Conservation (phyloP, 2,113 vertebrate genomes). For the Chiloscyllium plagiosum region DNA sequence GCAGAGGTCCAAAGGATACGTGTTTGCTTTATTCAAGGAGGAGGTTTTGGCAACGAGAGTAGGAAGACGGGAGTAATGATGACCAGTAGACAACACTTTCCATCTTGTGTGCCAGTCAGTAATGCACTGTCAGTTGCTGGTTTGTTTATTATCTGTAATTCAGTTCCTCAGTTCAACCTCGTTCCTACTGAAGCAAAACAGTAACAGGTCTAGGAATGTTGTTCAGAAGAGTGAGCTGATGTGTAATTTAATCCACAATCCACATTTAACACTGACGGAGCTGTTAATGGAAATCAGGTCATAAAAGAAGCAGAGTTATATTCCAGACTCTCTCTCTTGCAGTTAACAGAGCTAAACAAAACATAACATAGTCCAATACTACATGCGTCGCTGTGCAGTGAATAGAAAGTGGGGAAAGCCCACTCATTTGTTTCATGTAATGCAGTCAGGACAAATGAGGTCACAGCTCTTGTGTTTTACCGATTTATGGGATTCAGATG, state of each 20-base stretch:
- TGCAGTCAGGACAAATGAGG: background rate
- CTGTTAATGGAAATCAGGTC: background rate
- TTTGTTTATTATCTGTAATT: background rate
- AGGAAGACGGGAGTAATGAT: background rate
- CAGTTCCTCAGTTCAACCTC: background rate
- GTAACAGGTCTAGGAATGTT: background rate
- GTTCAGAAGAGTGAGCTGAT: background rate
- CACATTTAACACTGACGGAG: background rate
- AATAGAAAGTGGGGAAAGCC: background rate
- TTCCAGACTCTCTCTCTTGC: background rate
- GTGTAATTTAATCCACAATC: background rate
- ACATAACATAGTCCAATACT: background rate
- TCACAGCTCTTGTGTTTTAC: background rate
- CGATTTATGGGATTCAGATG: slow-evolving; percentile 14
- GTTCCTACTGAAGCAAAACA: background rate
- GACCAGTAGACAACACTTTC: background rate
- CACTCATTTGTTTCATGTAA: background rate
- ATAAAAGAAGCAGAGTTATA: background rate
- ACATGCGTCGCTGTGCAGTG: background rate
- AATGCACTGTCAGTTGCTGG: background rate
- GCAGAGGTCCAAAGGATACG: background rate
- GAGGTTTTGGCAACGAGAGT: background rate
- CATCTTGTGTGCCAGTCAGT: background rate
- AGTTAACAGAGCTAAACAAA: background rate
- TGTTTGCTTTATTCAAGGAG: background rate